Conservation (phyloP, 2,888 invertebrate species). For the Melanophora roralis region DNA sequence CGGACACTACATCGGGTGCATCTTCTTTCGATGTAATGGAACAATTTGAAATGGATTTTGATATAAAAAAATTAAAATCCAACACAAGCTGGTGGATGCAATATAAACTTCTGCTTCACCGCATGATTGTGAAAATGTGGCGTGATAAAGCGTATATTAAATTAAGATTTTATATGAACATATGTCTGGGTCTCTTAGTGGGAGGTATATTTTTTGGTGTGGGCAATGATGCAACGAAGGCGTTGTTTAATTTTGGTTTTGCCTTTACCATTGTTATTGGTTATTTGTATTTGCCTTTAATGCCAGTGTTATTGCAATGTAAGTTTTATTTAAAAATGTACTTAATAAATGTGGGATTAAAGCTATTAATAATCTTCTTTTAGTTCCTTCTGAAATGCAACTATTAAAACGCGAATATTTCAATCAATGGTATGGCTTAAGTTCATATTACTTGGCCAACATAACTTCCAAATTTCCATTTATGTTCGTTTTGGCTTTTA, state of each 20-base stretch:
- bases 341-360: too few species aligned
- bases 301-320: constrained; percentile 89
- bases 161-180: constrained; percentile 83
- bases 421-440: constrained; percentile 89
- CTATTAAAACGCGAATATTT: constrained; percentile 88
- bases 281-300: constrained; percentile 89
- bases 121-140: constrained; percentile 86
- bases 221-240: constrained; percentile 89
- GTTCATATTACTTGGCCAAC: constrained; percentile 87
- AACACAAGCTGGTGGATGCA: constrained; percentile 82
- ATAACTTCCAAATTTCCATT: constrained; percentile 84
- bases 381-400: constrained; percentile 88
- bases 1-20: constrained; percentile 72
- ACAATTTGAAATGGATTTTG: constrained; percentile 75
- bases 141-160: constrained; percentile 86
- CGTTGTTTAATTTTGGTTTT: constrained; percentile 90
- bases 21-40: constrained; percentile 68
- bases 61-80: constrained; percentile 79
- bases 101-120: constrained; percentile 81
- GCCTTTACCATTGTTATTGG: constrained; percentile 88
- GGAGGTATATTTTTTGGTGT: constrained; percentile 85
- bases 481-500: constrained; percentile 82
- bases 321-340: too few species aligned
- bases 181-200: constrained; percentile 83
- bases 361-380: too few species aligned